phyloP scores from a whole-genome alignment of 1,140 invertebrate species.

The Tribolium castaneum region DNA sequence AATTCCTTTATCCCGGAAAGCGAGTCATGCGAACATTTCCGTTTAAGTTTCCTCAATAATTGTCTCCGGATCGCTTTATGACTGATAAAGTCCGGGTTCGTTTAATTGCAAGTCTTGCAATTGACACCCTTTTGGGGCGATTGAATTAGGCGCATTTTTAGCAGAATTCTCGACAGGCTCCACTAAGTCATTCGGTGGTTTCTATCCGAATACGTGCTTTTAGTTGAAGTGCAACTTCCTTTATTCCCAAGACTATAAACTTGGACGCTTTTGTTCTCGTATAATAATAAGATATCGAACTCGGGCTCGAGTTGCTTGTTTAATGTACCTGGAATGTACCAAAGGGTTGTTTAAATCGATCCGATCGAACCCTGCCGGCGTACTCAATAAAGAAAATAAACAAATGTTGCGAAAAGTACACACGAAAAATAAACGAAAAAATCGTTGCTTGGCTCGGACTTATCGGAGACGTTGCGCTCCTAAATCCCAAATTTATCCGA shows the following conservation, averaged over 20 bases:
- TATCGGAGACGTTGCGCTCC: background rate
- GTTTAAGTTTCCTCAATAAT: conserved; percentile 41
- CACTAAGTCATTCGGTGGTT: conserved; percentile 20
- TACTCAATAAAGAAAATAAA: background rate
- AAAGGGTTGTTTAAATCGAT: conserved; percentile 13
- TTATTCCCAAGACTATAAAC: conserved; percentile 37
- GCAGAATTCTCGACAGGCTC: background rate
- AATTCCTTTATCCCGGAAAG: conserved; percentile 35
- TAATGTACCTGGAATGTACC: conserved; percentile 7
- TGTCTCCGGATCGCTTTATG: conserved; percentile 54
- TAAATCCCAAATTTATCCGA: background rate
- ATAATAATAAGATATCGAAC: conserved; percentile 29
- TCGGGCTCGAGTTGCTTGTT: background rate
- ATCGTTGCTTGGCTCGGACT: background rate
- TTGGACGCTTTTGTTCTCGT: conserved; percentile 28
- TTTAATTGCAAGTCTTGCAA: conserved; percentile 48
- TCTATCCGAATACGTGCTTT: conserved; percentile 21
- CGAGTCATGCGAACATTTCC: conserved; percentile 43
- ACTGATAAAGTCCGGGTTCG: conserved; percentile 17
- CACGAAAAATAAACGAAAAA: background rate
- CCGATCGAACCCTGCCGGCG: background rate
- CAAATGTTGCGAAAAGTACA: background rate
- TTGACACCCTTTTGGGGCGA: background rate
- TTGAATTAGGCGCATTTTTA: conserved; percentile 2
- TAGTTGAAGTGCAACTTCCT: conserved; percentile 16